A percentile compares a stretch with the other conserved stretches of the same genome.
phyloP scores from a whole-genome alignment of 2,888 invertebrate species.

The Sepiola atlantica region DNA sequence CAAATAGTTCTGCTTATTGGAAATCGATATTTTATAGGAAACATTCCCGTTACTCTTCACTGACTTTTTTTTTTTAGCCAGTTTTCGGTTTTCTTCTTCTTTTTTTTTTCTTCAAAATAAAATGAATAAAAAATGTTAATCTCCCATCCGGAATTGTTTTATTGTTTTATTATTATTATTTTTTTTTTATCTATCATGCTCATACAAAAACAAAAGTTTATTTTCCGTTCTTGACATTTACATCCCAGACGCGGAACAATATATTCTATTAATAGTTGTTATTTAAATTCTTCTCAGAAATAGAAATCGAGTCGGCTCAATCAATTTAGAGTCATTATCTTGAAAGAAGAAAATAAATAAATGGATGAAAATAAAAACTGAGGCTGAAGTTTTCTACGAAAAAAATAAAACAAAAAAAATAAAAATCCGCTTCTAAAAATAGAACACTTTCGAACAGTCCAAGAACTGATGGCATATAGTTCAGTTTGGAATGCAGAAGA shows the following conservation, averaged over 20 bases:
- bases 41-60: background rate
- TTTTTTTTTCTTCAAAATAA: background rate
- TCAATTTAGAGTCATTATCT: background rate
- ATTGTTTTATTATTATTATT: too few relatives aligned
- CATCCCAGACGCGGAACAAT: background rate
- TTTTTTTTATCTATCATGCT: background rate
- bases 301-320: background rate
- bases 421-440: background rate
- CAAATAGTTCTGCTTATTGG: background rate
- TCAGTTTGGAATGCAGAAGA: background rate
- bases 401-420: too few relatives aligned
- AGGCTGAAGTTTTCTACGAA: background rate
- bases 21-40: slow-evolving; percentile 32
- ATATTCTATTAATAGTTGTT: slow-evolving; percentile 23
- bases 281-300: slow-evolving; percentile 32
- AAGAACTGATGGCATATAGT: slow-evolving; percentile 15
- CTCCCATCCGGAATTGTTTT: background rate
- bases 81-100: background rate
- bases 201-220: slow-evolving; percentile 32
- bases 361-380: background rate
- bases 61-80: background rate
- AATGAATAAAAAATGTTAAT: too few relatives aligned
- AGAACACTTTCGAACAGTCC: slow-evolving; percentile 32
- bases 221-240: background rate
- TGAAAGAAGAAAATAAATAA: background rate